Conservation (phyloP, 2,888 invertebrate species). For the Lithodes maja region DNA sequence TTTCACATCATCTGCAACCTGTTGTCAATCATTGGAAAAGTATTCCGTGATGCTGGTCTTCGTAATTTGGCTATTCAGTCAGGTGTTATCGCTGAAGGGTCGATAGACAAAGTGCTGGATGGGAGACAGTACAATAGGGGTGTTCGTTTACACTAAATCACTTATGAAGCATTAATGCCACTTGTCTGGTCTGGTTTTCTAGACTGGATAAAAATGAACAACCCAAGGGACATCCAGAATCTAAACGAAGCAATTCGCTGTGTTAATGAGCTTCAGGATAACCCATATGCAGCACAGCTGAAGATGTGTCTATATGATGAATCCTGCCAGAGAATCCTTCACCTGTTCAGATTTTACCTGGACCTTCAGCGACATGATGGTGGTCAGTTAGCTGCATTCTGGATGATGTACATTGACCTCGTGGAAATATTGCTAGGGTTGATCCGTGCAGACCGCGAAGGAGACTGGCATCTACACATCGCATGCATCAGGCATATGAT, state of each 20-base stretch:
- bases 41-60: constrained; percentile 1
- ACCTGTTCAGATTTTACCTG: neutral
- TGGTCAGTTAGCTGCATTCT: constrained; percentile 5
- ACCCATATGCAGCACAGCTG: neutral
- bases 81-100: neutral
- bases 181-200: neutral
- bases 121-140: neutral
- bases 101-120: neutral
- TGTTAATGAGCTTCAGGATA: neutral
- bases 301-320: constrained; percentile 2
- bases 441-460: neutral
- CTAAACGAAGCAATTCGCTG: neutral
- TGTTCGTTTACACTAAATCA: neutral
- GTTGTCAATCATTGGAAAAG: constrained; percentile 4
- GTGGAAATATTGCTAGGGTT: constrained; percentile 9
- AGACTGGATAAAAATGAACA: neutral
- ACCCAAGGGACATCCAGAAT: neutral
- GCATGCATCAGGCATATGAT: constrained; percentile 6
- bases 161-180: neutral
- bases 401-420: constrained; percentile 27
- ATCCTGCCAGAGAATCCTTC: neutral
- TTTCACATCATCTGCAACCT: constrained; percentile 8
- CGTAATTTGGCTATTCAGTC: neutral
- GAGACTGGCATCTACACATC: constrained; percentile 5
- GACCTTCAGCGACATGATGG: neutral